These are phyloP conservation scores for Tachina lurida DNA, from an alignment of 2,888 invertebrate species.

Conservation along the genomic window DNA sequence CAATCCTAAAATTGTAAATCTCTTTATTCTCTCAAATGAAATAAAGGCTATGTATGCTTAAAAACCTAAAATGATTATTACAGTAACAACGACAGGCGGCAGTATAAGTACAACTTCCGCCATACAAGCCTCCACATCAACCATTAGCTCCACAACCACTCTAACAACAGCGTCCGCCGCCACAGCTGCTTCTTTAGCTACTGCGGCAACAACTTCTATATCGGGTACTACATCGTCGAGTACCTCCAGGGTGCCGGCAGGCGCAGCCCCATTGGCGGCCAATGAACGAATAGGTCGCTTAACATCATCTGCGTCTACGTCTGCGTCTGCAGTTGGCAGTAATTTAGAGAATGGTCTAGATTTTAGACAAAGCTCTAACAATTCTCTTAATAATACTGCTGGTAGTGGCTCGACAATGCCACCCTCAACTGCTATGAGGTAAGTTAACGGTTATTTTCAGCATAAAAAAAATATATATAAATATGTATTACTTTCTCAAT, in stretches of 20 bases:
- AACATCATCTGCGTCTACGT: constrained; percentile 58
- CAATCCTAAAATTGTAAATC: background rate
- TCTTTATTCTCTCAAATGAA: constrained; percentile 10
- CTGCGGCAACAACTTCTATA: constrained; percentile 73
- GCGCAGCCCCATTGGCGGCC: constrained; percentile 30
- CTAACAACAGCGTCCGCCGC: constrained; percentile 73
- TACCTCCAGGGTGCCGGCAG: constrained; percentile 55
- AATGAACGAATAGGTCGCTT: constrained; percentile 47
- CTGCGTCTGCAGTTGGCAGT: constrained; percentile 52
- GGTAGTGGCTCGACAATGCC: constrained; percentile 41
- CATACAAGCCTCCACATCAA: constrained; percentile 62
- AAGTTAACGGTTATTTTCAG: constrained; percentile 28
- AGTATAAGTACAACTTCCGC: constrained; percentile 64
- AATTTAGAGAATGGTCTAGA: constrained; percentile 79
- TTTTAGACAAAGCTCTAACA: constrained; percentile 76
- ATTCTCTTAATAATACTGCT: constrained; percentile 49
- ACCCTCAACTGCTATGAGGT: constrained; percentile 51
- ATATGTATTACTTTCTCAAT: background rate
- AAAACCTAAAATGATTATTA: constrained; percentile 43
- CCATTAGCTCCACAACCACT: constrained; percentile 71
- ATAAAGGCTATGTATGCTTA: background rate
- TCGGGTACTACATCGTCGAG: constrained; percentile 71
- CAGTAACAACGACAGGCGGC: constrained; percentile 53
- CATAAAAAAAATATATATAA: background rate
- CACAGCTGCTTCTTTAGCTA: constrained; percentile 74